Evolutionary conservation across 1,140 invertebrate genomes (phyloP).

Genomic region (Drosophila miranda): DNA sequence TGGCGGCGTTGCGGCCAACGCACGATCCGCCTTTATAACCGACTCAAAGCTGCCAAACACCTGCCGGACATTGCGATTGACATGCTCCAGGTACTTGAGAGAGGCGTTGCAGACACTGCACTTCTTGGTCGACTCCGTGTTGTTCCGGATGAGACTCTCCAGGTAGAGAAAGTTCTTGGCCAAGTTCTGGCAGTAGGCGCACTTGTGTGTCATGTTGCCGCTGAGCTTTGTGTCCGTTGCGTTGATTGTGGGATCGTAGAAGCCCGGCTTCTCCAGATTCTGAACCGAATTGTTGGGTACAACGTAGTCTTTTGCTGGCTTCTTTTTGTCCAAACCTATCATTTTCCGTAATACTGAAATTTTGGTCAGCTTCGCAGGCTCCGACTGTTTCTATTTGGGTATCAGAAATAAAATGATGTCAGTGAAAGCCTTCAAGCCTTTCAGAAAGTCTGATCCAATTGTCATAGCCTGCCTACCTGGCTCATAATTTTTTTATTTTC

Average conservation of each 20-base stretch:
- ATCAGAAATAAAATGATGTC: conserved; percentile 13
- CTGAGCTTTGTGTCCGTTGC: conserved; percentile 40
- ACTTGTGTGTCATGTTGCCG: conserved; percentile 38
- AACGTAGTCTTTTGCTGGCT: conserved; percentile 40
- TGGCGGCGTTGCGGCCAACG: conserved; percentile 51
- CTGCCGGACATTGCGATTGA: conserved; percentile 71
- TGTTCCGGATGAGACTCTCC: conserved; percentile 75
- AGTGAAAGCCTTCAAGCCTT: too few relatives aligned
- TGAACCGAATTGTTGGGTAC: conserved; percentile 72
- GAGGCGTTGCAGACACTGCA: conserved; percentile 67
- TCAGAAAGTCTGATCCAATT: neutral
- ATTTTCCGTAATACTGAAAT: conserved; percentile 75
- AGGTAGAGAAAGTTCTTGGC: conserved; percentile 79
- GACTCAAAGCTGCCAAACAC: conserved; percentile 71
- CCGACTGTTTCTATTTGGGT: conserved; percentile 28
- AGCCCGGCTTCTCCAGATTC: conserved; percentile 49
- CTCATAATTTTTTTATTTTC: conserved; percentile 9
- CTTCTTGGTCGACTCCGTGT: conserved; percentile 40
- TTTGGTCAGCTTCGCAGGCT: conserved; percentile 64
- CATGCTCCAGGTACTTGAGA: conserved; percentile 73
- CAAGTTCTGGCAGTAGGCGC: conserved; percentile 75
- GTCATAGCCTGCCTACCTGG: conserved; percentile 63
- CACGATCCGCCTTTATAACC: conserved; percentile 61
- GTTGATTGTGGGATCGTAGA: conserved; percentile 38
- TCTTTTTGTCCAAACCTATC: conserved; percentile 67